These are phyloP conservation scores for Linurgus olivaceus DNA, from an alignment of 2,797 vertebrate genomes.

Conservation along the genomic window DNA sequence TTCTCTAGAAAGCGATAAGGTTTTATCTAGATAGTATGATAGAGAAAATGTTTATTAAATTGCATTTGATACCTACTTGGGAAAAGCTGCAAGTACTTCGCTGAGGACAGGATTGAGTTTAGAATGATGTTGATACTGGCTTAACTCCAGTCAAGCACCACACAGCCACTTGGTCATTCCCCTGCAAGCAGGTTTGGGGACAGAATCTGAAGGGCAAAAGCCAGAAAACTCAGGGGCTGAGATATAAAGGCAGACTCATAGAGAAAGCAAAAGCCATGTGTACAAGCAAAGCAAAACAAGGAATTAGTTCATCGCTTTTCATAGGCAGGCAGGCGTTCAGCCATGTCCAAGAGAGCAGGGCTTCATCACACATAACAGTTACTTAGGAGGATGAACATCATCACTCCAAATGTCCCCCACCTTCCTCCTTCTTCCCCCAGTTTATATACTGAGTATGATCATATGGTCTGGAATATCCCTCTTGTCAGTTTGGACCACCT, in stretches of 20 bases:
- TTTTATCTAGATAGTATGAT: neutral
- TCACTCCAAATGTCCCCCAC: fast-evolving
- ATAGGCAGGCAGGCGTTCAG: fast-evolving
- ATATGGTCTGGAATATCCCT: neutral
- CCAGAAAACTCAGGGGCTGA: neutral
- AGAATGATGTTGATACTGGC: neutral
- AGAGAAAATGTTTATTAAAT: conserved; percentile 25
- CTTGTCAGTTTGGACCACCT: neutral
- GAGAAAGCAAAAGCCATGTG: neutral
- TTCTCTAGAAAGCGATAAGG: neutral
- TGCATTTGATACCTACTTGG: neutral
- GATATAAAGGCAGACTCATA: neutral
- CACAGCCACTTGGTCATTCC: fast-evolving
- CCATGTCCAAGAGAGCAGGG: no score
- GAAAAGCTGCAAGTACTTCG: neutral
- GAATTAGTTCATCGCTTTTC: neutral
- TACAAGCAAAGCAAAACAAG: neutral
- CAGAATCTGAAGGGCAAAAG: neutral
- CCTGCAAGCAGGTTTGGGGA: fast-evolving
- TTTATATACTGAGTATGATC: neutral
- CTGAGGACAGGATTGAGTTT: neutral
- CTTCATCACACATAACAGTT: neutral
- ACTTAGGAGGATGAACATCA: neutral
- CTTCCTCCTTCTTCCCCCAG: neutral
- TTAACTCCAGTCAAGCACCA: neutral